These are phyloP conservation scores for Zeuzera pyrina DNA, from an alignment of 2,888 invertebrate genomes.

Conservation along the genomic window DNA sequence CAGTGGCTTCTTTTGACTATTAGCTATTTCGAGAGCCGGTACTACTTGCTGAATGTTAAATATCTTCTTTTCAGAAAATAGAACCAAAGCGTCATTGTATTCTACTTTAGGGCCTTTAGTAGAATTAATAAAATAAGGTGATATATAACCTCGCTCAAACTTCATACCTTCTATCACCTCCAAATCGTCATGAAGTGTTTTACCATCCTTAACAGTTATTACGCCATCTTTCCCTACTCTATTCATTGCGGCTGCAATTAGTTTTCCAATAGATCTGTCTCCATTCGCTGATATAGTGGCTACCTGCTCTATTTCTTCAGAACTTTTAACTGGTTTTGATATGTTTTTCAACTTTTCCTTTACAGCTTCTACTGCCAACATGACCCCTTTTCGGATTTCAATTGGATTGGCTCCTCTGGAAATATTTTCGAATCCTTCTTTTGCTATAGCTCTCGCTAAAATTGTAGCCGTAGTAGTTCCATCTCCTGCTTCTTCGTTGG, in stretches of 20 bases:
- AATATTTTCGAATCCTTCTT: slow-evolving; percentile 98
- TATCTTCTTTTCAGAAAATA: slow-evolving; percentile 98
- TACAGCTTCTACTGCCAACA: slow-evolving; percentile 95
- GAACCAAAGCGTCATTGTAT: slow-evolving; percentile 93
- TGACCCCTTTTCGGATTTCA: slow-evolving; percentile 91
- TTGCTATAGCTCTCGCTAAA: slow-evolving; percentile 96
- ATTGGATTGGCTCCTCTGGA: slow-evolving; percentile 97
- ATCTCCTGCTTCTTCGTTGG: slow-evolving; percentile 99
- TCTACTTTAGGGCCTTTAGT: slow-evolving; percentile 98
- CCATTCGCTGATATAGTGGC: slow-evolving; percentile 99
- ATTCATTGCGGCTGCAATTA: slow-evolving; percentile 97
- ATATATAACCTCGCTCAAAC: slow-evolving; percentile 98
- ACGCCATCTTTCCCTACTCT: slow-evolving; percentile 97
- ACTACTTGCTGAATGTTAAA: slow-evolving; percentile 94
- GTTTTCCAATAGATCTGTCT: slow-evolving; percentile 88
- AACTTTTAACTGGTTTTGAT: slow-evolving; percentile 93
- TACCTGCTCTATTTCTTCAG: slow-evolving; percentile 98
- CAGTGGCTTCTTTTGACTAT: slow-evolving; percentile 90
- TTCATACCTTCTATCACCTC: slow-evolving; percentile 98
- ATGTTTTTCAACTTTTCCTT: slow-evolving; percentile 87
- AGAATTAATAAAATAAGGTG: slow-evolving; percentile 98
- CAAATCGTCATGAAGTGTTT: slow-evolving; percentile 94
- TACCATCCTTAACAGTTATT: slow-evolving; percentile 99
- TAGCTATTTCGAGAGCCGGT: slow-evolving; percentile 96
- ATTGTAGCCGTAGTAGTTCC: slow-evolving; percentile 99